Base-by-base conservation (phyloP, 2,888 invertebrate genomes). In the Stictocephala bisonia region DNA sequence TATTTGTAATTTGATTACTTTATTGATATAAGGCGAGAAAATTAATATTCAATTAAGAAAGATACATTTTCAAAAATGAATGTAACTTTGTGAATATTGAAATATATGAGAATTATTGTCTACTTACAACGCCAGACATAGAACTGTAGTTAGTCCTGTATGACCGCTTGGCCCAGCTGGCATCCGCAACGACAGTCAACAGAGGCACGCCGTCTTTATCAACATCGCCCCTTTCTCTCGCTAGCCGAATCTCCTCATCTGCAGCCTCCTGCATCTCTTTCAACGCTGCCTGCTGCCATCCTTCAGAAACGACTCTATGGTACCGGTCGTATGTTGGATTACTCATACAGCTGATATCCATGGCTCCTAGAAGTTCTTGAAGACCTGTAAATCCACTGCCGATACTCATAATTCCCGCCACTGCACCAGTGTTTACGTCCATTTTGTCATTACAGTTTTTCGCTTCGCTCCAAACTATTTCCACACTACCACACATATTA, bases 151-250 rank as follows among this genome's bases (percentile, higher is more conserved):
- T 75, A 13, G 68, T 73, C 35, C 70, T 66, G 53, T 80, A 79
- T 6, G 79, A 79, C 22, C 80, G 51, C 73, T 80, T 79, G 15
- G 72, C 73, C 80, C 79, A 81, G 22, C 77, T 79, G 26, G 80
- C 80, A 71, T 80, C 79, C 31, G 77, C 79, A 67, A 81, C 75
- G 29, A 81, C 80, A n/a, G 79, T 77, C 24, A 80, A 78, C 22
- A 72, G 72, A 20, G 79, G 73, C n/a, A 56, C 50, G 13, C 77
- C 79, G 35, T 80, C 72, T n/a, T 40, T 44, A 64, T 78, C 77
- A 6, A 80, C 70, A 27, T 79, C 73, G 1, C 79, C 79, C 22
- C 50, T 11, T 68, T 79, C 77, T 24, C 27, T 58, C 13, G 80
- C 79, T 66, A 80, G 20, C 44, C 71, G 7, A 35, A 18, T 27